Conservation (phyloP, 2,888 invertebrate species). For the Odontocolon sp. region DNA sequence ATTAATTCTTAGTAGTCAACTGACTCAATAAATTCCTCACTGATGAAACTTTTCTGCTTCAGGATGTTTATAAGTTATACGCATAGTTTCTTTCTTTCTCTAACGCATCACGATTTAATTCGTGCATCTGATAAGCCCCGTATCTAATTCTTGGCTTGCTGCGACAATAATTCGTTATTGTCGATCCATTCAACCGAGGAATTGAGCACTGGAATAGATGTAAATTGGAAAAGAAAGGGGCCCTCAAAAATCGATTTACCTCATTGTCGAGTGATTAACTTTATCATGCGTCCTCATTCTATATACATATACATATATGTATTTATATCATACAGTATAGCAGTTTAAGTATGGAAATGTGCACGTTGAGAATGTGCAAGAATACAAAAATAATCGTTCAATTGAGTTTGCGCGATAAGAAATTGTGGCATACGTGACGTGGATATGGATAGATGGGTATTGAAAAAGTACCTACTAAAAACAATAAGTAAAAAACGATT, state of each 20-base stretch:
- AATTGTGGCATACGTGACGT: no score
- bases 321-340: not conserved
- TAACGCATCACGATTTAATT: slow-evolving; percentile 7
- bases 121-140: slow-evolving; percentile 33
- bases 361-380: no score
- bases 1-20: no score
- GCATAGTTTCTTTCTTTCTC: not conserved
- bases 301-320: slow-evolving; percentile 3
- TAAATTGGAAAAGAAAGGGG: slow-evolving; percentile 52
- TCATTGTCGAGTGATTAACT: slow-evolving; percentile 57
- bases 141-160: slow-evolving; percentile 11
- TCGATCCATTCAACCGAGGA: slow-evolving; percentile 46
- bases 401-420: no score
- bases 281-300: slow-evolving; percentile 31
- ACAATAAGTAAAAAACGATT: no score
- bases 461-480: no score
- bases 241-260: slow-evolving; percentile 55
- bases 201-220: slow-evolving; percentile 45
- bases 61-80: not conserved
- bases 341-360: slow-evolving; percentile 14
- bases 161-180: slow-evolving; percentile 51
- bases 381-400: no score
- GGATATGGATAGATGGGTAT: no score
- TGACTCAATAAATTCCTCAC: not conserved
- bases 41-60: not conserved